phyloP scores from a whole-genome alignment of 2,797 vertebrate genomes.

The Sandelia bainsii region DNA sequence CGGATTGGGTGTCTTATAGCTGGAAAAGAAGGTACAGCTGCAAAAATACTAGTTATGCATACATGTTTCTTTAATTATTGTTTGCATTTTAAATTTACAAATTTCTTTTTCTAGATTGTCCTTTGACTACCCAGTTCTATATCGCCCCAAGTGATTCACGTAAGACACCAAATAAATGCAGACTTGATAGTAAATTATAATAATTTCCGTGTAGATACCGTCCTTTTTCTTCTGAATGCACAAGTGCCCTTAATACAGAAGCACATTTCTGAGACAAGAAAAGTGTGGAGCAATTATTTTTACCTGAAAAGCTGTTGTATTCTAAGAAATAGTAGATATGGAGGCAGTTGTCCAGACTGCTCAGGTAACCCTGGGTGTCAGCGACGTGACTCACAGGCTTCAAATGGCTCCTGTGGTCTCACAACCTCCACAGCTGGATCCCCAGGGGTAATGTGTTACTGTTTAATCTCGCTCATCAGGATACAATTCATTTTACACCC shows the following conservation, averaged over 20 bases:
- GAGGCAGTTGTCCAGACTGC: slow-evolving; percentile 63
- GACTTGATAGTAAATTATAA: background rate
- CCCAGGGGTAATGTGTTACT: slow-evolving; percentile 64
- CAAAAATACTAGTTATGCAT: background rate
- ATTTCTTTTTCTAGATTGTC: slow-evolving; percentile 76
- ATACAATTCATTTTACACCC: background rate
- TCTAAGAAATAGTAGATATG: slow-evolving; percentile 12
- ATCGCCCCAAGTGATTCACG: slow-evolving; percentile 75
- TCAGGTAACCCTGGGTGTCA: slow-evolving; percentile 79
- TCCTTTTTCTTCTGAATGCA: background rate
- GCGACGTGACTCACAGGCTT: slow-evolving; percentile 71
- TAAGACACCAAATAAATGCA: slow-evolving; percentile 63
- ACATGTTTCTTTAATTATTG: background rate
- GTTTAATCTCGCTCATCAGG: slow-evolving; percentile 33
- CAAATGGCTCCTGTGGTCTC: slow-evolving; percentile 82
- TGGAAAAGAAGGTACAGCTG: slow-evolving; percentile 82
- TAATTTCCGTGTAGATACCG: too few relatives aligned
- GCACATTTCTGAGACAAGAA: background rate
- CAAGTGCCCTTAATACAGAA: too few relatives aligned
- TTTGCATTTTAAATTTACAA: background rate
- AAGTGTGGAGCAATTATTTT: background rate
- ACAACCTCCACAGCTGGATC: slow-evolving; percentile 73
- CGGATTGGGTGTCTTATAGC: slow-evolving; percentile 82
- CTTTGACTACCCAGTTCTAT: slow-evolving; percentile 86
- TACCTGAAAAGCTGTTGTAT: background rate